Base-by-base conservation (phyloP, 2,888 invertebrate species). In the Trichacis sp. region DNA sequence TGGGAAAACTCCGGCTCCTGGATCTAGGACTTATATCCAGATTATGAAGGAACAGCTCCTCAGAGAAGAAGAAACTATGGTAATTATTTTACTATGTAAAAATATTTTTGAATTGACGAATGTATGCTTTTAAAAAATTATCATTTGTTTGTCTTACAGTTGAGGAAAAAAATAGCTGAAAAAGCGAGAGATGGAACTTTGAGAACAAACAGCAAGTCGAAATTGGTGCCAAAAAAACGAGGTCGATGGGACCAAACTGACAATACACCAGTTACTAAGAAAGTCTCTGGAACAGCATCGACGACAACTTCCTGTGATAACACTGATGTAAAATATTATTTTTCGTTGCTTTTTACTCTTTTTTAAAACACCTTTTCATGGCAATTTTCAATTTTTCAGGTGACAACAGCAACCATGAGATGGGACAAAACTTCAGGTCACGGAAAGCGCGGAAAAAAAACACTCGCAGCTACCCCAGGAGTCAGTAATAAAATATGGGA, bases 351-450 rank as follows among this genome's bases (percentile, higher is more conserved):
- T 47, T 14, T 29, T 12, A 24, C 4, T 24, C 29, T 24, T 12
- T 12, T 36, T 11, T 36, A 12, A 36, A 36, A 15, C 14, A 14
- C n/a, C 8, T 1, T 15, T 40, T 14, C 15, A 40, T 15, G 15
- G 2, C n/a, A 14, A 8, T n/a, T n/a, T n/a, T n/a, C n/a, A n/a
- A n/a, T n/a, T n/a, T n/a, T n/a, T n/a, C 73, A 91, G 89, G 88
- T 90, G 83, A 93, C 93, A 2, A 93, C 93, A 30, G 91, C 91
- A 1, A 90, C 91, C 65, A 89, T 91, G 71, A 88, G 95, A 57
- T 98, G 98, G 97, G 97, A 97, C 82, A 97, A 97, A 85, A 97
- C 97, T 0, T 97, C 97, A 0, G 97, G 96, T 0, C 93, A 93
- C 64, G 88, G 87, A 0, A 90, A 93, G 74, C 90, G 93, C 14